A percentile compares a stretch with the other conserved stretches of the same genome.
Conservation (phyloP, 1,140 invertebrate genomes). For the Temnothorax nylanderi region DNA sequence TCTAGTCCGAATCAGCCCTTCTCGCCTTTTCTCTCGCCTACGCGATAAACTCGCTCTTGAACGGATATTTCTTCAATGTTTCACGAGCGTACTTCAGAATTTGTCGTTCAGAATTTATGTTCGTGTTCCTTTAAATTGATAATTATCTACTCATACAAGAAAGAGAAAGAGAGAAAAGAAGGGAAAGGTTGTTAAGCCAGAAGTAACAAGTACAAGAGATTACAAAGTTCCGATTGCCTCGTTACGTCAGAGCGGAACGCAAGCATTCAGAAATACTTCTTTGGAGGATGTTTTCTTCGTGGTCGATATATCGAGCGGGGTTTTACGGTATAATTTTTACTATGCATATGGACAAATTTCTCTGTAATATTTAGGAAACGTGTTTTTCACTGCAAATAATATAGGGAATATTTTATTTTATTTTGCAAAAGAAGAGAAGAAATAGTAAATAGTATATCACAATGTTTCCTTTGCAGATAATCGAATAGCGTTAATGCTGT, state of each 20-base stretch:
- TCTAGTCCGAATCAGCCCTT: constrained; percentile 30
- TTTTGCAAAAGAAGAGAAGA: not conserved
- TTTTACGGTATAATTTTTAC: not conserved
- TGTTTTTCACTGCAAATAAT: not conserved
- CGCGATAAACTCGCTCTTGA: constrained; percentile 9
- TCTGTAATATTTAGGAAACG: not conserved
- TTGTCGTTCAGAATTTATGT: constrained; percentile 7
- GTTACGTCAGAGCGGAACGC: constrained; percentile 1
- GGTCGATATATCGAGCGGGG: not conserved
- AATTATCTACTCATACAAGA: not conserved
- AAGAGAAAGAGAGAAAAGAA: not conserved
- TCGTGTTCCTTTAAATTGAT: not conserved
- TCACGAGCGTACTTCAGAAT: constrained; percentile 15
- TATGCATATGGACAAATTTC: not conserved
- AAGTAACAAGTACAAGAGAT: constrained; percentile 21
- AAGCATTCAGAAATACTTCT: not conserved
- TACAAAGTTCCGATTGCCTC: constrained; percentile 23
- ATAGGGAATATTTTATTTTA: not conserved
- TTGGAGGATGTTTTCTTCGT: not conserved
- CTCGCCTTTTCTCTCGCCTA: constrained; percentile 3
- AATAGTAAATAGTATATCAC: not conserved
- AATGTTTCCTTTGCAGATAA: not conserved
- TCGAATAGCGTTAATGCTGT: not conserved
- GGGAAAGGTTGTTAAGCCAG: not conserved
- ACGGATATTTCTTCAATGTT: constrained; percentile 1